phyloP scores from a whole-genome alignment of 2,888 invertebrate genomes.

The Eristalis tenax region DNA sequence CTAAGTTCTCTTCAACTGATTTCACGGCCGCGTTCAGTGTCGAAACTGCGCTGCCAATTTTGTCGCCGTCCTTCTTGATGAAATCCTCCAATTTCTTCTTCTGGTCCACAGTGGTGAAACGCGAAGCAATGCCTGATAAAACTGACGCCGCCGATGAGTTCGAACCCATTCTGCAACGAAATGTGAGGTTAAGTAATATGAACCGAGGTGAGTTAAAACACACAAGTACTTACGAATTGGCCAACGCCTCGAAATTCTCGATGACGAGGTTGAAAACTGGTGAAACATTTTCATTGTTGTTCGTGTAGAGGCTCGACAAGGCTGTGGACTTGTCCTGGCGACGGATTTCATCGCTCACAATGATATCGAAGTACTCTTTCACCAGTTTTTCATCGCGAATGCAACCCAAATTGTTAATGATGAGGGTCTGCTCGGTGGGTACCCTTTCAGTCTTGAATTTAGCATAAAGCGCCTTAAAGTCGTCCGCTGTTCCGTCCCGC shows the following conservation, averaged over 20 bases:
- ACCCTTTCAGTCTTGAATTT: conserved; percentile 82
- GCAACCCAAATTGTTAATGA: conserved; percentile 87
- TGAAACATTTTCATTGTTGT: conserved; percentile 83
- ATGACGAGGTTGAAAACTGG: conserved; percentile 83
- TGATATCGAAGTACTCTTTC: conserved; percentile 82
- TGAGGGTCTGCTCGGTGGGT: conserved; percentile 86
- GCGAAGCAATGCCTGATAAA: conserved; percentile 77
- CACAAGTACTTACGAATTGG: conserved; percentile 76
- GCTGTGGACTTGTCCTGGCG: conserved; percentile 79
- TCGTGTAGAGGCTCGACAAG: conserved; percentile 81
- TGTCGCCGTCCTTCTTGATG: conserved; percentile 72
- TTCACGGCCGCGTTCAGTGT: conserved; percentile 75
- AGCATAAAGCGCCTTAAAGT: conserved; percentile 34
- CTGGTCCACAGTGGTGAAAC: conserved; percentile 77
- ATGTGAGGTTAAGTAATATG: background rate
- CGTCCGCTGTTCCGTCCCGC: conserved; percentile 49
- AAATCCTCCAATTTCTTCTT: conserved; percentile 74
- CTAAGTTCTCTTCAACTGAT: conserved; percentile 77
- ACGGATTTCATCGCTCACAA: conserved; percentile 79
- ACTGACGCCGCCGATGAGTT: conserved; percentile 77
- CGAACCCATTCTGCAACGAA: conserved; percentile 76
- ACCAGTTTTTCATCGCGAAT: conserved; percentile 83
- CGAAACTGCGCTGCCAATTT: conserved; percentile 75
- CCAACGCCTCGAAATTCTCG: conserved; percentile 72
- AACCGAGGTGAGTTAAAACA: background rate